These are phyloP conservation scores for Lasioglossum albipes DNA, from an alignment of 1,140 invertebrate species.

Conservation along the genomic window DNA sequence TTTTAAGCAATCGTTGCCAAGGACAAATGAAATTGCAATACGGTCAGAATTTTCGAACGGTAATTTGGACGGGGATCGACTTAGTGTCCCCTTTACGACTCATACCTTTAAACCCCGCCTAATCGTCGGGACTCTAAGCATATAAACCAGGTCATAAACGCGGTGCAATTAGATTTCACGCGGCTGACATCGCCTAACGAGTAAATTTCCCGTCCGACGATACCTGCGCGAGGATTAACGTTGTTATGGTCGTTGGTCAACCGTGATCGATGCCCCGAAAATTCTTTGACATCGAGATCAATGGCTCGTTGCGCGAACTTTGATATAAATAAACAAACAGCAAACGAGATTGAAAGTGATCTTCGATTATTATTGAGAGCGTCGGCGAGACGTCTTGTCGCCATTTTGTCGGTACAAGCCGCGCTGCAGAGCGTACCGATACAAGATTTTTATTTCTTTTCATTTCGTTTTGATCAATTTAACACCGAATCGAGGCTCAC, in stretches of 20 bases:
- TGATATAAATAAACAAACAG: too few species aligned
- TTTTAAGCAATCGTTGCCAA: too few species aligned
- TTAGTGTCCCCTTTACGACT: neutral
- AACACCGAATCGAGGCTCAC: too few species aligned
- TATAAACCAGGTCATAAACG: neutral
- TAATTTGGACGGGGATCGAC: neutral
- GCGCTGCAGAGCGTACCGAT: too few species aligned
- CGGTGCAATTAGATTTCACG: neutral
- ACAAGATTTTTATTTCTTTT: too few species aligned
- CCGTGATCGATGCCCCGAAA: neutral
- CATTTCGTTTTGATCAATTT: too few species aligned
- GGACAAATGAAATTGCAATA: neutral
- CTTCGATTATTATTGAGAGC: too few species aligned
- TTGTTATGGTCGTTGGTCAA: neutral
- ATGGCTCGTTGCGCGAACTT: neutral
- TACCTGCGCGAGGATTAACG: too few species aligned
- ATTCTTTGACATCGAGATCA: neutral
- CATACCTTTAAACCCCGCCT: neutral
- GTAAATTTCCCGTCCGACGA: neutral
- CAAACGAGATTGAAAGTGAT: too few species aligned
- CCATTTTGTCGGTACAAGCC: too few species aligned
- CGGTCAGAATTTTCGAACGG: neutral
- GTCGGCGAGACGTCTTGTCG: too few species aligned
- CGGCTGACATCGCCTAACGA: neutral
- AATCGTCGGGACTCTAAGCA: neutral